Base-by-base conservation (phyloP, 2,113 vertebrate genomes). In the Tricholaema leucomelas region DNA sequence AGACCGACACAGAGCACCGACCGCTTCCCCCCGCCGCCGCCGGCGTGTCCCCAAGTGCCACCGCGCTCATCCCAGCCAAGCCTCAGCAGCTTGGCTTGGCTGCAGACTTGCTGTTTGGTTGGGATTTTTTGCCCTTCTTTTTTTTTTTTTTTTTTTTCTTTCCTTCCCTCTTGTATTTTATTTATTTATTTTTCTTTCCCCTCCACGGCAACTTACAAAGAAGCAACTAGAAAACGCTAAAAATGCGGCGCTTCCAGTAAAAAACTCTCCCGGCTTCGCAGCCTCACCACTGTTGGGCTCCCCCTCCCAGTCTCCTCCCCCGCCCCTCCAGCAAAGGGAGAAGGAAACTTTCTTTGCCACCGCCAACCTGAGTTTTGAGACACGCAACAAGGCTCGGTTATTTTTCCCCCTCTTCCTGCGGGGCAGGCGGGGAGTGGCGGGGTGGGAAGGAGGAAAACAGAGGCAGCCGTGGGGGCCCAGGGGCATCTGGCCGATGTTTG, bases 261-360 rank as follows among this genome's bases (percentile, higher is more conserved):
- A 85, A 71, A 46, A 60, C 11, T 4, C 30, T 55, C 48, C 54
- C 38, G 52, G 70, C 52, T 87, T 30, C 44, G 14, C 81, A 81
- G 89, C 81, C 50, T 38, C 69, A 15, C 84, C 90, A 12, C 48
- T 16, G 64, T 54, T 50, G 50, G 9, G 69, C 76, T 82, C 90
- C 67, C 92, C 84, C 80, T 80, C 90, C 58, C 42, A 50, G 72
- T 54, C 92, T 79, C 87, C 87, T 88, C 81, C 94, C 84, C 90
- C 94, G 81, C 87, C 92, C 73, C 90, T 80, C 50, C 59, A 76
- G 81, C 55, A 23, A 64, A 64, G 64, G 35, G 86, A 61, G 54
- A 91, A 87, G 85, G 81, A 87, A 94, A 92, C 85, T 95, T 93
- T 87, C 58, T 75, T 92, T 56, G 89, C 81, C 55, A 76, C 55